These are phyloP conservation scores for Montipora efflorescens DNA, from an alignment of 64 coral and sea anemone species.

Conservation along the genomic window DNA sequence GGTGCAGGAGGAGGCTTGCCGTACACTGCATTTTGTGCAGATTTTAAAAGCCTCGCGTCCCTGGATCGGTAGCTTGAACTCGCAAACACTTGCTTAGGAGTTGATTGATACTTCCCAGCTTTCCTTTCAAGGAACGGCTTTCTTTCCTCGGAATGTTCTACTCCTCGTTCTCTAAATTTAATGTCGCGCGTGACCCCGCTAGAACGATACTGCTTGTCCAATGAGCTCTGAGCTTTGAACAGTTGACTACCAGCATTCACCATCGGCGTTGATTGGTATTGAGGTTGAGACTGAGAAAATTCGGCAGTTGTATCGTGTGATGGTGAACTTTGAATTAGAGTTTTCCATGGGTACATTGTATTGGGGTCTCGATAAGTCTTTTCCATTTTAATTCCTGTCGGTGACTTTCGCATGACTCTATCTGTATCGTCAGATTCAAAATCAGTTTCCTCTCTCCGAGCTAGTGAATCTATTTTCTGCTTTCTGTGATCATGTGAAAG, in stretches of 20 bases:
- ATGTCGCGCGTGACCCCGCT: neutral
- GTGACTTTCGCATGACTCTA: slow-evolving; percentile 87
- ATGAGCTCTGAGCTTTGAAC: neutral
- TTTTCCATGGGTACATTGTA: slow-evolving; percentile 88
- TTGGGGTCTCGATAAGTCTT: slow-evolving; percentile 82
- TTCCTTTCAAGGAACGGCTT: neutral
- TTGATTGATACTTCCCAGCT: neutral
- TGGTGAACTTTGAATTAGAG: slow-evolving; percentile 54
- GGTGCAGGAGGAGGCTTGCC: slow-evolving; percentile 80
- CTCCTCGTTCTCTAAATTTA: neutral
- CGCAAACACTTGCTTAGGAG: slow-evolving; percentile 19
- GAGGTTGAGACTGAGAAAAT: slow-evolving; percentile 12
- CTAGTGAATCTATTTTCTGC: slow-evolving; percentile 28
- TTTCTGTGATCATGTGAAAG: neutral
- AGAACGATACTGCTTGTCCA: neutral
- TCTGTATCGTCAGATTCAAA: slow-evolving; percentile 92
- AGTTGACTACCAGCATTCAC: neutral
- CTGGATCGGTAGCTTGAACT: slow-evolving; percentile 45
- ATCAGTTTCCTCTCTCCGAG: slow-evolving; percentile 67
- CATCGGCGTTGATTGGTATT: slow-evolving; percentile 62
- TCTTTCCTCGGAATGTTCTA: neutral
- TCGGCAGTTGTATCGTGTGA: slow-evolving; percentile 6
- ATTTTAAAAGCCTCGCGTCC: slow-evolving; percentile 18
- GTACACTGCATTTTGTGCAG: slow-evolving; percentile 7
- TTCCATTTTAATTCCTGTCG: slow-evolving; percentile 92